Base-by-base conservation (phyloP, 2,113 vertebrate species). In the Hydropotes inermis region DNA sequence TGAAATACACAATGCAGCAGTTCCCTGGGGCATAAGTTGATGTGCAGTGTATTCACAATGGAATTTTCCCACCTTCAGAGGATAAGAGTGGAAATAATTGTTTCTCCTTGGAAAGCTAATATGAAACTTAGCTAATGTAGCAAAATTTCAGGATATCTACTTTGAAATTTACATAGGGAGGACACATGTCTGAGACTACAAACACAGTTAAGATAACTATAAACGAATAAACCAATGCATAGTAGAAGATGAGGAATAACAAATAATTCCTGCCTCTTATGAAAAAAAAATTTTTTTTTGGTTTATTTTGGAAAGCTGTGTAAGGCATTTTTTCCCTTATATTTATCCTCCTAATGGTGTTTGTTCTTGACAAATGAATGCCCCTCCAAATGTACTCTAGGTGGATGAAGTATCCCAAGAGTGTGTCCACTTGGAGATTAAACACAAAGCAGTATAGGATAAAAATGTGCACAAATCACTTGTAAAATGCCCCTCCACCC, bases 1-100 rank as follows among this genome's bases (percentile, higher is more conserved):
- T 60, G 90, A 96, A 98, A 98, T 87, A 96, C 97, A 95, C 86
- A 89, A 98, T 92, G 96, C 92, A 89, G 5, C 28, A 74, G 45
- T 96, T 93, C 82, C 96, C 86, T 47, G 17, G 70, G 97, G 95
- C 98, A 76, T 39, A 95, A 95, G 98, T 94, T 89, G 89, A 89
- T 85, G 52, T 83, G 81, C 36, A 58, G 57, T 89, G 87, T 93
- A 87, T 94, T 96, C 92, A 93, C 82, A 82, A 15, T 78, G 50
- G 91, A 97, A 97, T 98, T 98, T 97, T 95, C 95, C 82, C 94
- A 95, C 87, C 85, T 64, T 52, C 64, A 10, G 9, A 87, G 28
- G 36, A 82, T 54, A 45, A 79, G 89, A 76, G 27, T 84, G 47
- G 21, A 90, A 95, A 86, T 74, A 28, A 74, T 67, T 92, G 79